Base-by-base conservation (phyloP, 2,888 invertebrate species). In the Gastracanthus pulcherrimus region DNA sequence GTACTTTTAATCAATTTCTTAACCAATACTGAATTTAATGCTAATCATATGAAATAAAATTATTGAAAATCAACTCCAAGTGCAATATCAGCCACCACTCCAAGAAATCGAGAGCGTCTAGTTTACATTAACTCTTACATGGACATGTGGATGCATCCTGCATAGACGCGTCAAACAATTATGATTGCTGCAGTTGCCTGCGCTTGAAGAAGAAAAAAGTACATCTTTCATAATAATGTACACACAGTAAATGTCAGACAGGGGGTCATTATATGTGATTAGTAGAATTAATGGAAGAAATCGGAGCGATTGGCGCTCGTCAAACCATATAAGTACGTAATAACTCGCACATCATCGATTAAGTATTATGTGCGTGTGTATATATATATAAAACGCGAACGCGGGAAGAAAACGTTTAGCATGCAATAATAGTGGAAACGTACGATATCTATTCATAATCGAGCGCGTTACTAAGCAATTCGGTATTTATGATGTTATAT, bases 181-280 rank as follows among this genome's bases (percentile, higher is more conserved):
- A 77, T 19, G 81, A 51, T 74, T 26, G 62, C 77, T 67, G 60
- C 55, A 69, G 55, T 74, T 75, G 58, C 41, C 71, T 81, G 76
- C 55, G 71, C 76, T 72, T 79, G 41, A 83, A 81, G 67, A 76
- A 55, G 69, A 80, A 82, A 60, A 79, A 78, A 80, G 55, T 29
- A 70, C 41, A 80, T 55, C 48, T 76, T 77, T 75, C 58, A 55
- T 75, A 81, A 78, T 81, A 75, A 58, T 31, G 34, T 41, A 67
- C 45, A 75, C 6, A 45, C 11, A 16, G 16, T 13, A 13, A 45
- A 45, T 13, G 13, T 19, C 23, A 58, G 19, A 58, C 34, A 36
- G 13, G n/a, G n/a, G n/a, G n/a, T n/a, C n/a, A n/a, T n/a, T n/a
- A n/a, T n/a, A n/a, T 62, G 16, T 36, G 23, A 23, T 34, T 13